Evolutionary conservation across 2,113 vertebrate genomes (phyloP), one percentile per base, ranked within the genome.

Genomic region (Pipra filicauda): DNA sequence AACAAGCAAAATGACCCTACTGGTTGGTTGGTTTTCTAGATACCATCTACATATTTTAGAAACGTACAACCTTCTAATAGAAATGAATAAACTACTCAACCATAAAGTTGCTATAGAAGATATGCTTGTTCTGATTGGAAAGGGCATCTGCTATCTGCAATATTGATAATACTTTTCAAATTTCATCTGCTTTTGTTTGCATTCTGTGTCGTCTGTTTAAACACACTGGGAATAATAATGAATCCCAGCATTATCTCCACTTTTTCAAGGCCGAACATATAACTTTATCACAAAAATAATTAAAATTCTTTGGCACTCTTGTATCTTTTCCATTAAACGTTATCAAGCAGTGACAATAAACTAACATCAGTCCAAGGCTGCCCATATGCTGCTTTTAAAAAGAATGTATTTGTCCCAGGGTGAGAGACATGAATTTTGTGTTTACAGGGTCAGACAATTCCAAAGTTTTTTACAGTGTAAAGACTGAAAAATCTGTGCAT

Each of bases 131-230:
- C 99, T 99, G 99, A 99, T 99, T 99, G 98, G 99, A 99, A 99
- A 99, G 99, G 99, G 99, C 99, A 99, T 99, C 99, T 99, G 98
- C 99, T 99, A 99, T 99, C 99, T 99, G 98, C 99, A 99, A 98
- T 99, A 99, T 99, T 99, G 99, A 99, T 99, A 99, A 99, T 99
- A 99, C 99, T 99, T 99, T 99, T 99, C 99, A 99, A 99, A 99
- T 99, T 99, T 99, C 99, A 99, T 99, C 99, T 99, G 99, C 99
- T 99, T 99, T 99, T 99, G 99, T 99, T 99, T 99, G 99, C 99
- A 98, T 99, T 99, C 99, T 98, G 99, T 98, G 99, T 99, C 98
- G 99, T 99, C 99, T 99, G 99, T 99, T 99, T 99, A 99, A 99
- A 99, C 99, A 99, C 98, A 99, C 98, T 97, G 98, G 98, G 99